A percentile compares a stretch with the other conserved stretches of the same genome.
These are phyloP conservation scores for Liposcelis brunnea DNA, from an alignment of 2,888 invertebrate species.

Conservation along the genomic window DNA sequence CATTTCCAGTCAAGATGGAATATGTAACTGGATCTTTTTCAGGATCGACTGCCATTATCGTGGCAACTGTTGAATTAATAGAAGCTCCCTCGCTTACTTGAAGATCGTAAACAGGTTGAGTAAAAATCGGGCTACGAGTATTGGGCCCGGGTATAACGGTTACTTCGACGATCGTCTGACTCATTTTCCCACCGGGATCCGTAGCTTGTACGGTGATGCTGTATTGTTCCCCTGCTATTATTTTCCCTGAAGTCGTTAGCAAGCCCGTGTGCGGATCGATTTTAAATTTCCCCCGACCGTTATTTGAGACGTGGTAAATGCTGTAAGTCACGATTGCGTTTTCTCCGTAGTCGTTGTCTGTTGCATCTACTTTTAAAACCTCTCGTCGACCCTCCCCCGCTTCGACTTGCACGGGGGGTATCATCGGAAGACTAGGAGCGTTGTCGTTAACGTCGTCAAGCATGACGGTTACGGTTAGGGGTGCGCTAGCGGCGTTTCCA, in stretches of 20 bases:
- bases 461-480: conserved; percentile 57
- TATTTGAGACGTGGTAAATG: conserved; percentile 81
- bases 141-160: conserved; percentile 69
- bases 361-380: conserved; percentile 59
- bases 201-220: conserved; percentile 68
- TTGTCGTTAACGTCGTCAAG: conserved; percentile 76
- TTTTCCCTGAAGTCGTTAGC: conserved; percentile 59
- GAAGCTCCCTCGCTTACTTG: conserved; percentile 81
- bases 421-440: conserved; percentile 60
- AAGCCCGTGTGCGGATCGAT: conserved; percentile 65
- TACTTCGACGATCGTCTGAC: conserved; percentile 74
- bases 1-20: conserved; percentile 75
- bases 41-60: conserved; percentile 69
- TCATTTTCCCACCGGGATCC: conserved; percentile 60
- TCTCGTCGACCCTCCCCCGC: conserved; percentile 52
- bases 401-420: conserved; percentile 63
- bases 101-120: conserved; percentile 65
- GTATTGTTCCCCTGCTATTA: conserved; percentile 76
- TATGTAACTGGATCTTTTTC: conserved; percentile 75
- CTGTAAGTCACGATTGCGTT: conserved; percentile 69
- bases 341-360: conserved; percentile 70
- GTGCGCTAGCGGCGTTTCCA: conserved; percentile 65
- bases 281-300: conserved; percentile 69
- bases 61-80: conserved; percentile 67
- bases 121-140: conserved; percentile 63